Evolutionary conservation across 2,888 invertebrate species (phyloP).

Genomic region (Anthoptus insignis): DNA sequence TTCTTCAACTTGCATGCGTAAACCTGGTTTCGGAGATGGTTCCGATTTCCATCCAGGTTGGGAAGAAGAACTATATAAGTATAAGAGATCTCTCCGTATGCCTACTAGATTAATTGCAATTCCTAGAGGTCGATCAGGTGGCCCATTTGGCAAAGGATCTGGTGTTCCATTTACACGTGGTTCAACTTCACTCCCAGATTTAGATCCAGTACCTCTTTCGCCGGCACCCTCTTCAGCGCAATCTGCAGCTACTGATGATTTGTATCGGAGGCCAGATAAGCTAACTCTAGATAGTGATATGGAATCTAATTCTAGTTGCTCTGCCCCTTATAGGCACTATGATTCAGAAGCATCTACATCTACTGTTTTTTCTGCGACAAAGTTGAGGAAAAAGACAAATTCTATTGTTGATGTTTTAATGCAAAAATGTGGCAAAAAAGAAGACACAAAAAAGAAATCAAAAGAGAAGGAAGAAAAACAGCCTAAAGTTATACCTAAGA

Average conservation of each 20-base stretch:
- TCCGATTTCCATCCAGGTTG: conserved; percentile 92
- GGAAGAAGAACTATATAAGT: conserved; percentile 94
- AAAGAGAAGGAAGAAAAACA: conserved; percentile 85
- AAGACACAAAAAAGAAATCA: conserved; percentile 83
- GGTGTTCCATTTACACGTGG: conserved; percentile 86
- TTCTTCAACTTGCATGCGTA: conserved; percentile 72
- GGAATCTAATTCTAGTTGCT: conserved; percentile 90
- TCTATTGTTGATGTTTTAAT: conserved; percentile 90
- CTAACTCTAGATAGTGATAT: conserved; percentile 88
- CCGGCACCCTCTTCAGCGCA: conserved; percentile 89
- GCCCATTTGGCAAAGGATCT: conserved; percentile 73
- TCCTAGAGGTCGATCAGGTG: conserved; percentile 89
- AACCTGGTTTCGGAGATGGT: conserved; percentile 90
- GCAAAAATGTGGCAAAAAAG: conserved; percentile 88
- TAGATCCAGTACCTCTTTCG: conserved; percentile 92
- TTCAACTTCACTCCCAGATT: conserved; percentile 92
- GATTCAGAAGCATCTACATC: conserved; percentile 90
- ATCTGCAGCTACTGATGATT: conserved; percentile 87
- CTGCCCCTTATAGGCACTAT: conserved; percentile 85
- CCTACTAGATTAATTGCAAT: conserved; percentile 94
- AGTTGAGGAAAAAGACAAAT: conserved; percentile 77
- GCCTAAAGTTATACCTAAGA: conserved; percentile 86
- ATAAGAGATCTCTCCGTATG: conserved; percentile 94
- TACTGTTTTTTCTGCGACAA: conserved; percentile 88
- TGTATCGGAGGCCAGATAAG: conserved; percentile 79